Evolutionary conservation across 2,797 vertebrate species (phyloP), one percentile per base, ranked within the genome.

Genomic region (Microctenopoma lineatum): DNA sequence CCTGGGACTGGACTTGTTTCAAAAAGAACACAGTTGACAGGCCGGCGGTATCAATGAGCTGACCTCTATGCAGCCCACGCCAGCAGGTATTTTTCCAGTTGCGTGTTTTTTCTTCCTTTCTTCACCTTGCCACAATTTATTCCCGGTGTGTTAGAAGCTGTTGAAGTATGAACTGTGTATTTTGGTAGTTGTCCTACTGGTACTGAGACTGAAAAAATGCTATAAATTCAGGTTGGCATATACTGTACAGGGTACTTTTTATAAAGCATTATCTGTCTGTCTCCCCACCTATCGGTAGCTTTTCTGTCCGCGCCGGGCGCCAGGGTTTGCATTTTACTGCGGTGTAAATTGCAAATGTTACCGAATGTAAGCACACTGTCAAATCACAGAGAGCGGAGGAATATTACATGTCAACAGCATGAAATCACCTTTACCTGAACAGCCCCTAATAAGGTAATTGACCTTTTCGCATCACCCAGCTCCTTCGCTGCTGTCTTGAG

Each of bases 391-490:
- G 7, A 15, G 65, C 29, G 12, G 50, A 57, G 59, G 66, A 69
- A 83, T 86, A 87, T 89, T 87, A 86, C 56, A 81, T 68, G 87
- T 90, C 86, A 87, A 77, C 83, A 81, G 81, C 80, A 68, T 84
- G 75, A 84, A 85, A 87, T 84, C 89, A 91, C 84, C 88, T 93
- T 91, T 84, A 88, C 83, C 85, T 84, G 84, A 90, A 84, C 53
- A 68, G 81, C 80, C 85, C 77, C 84, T 92, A 94, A 93, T 92
- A 91, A 93, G 92, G 84, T 90, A 92, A 92, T 88, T 93, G 90
- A 94, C 92, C 93, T 94, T 94, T 92, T 91, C 88, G 75, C 75
- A 56, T 86, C 55, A 70, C 79, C 32, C 53, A 75, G 73, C 82
- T 79, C 69, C 77, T 81, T 75, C 74, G 55, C 71, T 34, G 68